Evolutionary conservation across 2,888 invertebrate species (phyloP).

Genomic region (Hesperia comma): DNA sequence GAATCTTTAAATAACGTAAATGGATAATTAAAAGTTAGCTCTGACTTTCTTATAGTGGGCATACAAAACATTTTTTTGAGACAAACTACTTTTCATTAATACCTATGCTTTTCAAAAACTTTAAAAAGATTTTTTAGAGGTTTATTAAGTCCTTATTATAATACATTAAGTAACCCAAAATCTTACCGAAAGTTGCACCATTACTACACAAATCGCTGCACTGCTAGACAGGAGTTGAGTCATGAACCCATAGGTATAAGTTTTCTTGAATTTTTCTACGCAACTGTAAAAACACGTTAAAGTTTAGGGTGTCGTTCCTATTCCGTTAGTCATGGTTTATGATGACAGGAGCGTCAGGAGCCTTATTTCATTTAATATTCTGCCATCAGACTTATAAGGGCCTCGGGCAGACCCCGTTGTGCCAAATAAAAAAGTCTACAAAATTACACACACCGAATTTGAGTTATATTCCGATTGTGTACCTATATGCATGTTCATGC

Average conservation of each 20-base stretch:
- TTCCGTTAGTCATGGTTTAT: too few relatives aligned
- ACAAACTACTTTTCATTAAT: too few relatives aligned
- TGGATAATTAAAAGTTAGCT: too few relatives aligned
- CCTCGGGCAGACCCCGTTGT: constrained; percentile 6
- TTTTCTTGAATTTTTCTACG: constrained; percentile 70
- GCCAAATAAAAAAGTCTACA: constrained; percentile 44
- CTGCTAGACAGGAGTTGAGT: constrained; percentile 77
- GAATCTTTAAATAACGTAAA: too few relatives aligned
- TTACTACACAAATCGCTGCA: constrained; percentile 79
- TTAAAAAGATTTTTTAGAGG: too few relatives aligned
- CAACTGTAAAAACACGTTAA: constrained; percentile 61
- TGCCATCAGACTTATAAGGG: not conserved
- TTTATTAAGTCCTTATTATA: too few relatives aligned
- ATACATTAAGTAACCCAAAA: not conserved
- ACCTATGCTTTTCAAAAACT: too few relatives aligned
- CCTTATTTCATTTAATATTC: constrained; percentile 9
- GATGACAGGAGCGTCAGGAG: too few relatives aligned
- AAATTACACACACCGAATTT: constrained; percentile 45
- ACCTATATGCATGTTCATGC: too few relatives aligned
- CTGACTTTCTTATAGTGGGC: too few relatives aligned
- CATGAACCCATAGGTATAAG: constrained; percentile 79
- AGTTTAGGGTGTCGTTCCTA: not conserved
- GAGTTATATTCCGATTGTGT: constrained; percentile 29
- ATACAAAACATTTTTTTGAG: too few relatives aligned
- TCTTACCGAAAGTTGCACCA: constrained; percentile 81